Conservation (phyloP, 1,140 invertebrate species). For the Coenobita brevimanus region DNA sequence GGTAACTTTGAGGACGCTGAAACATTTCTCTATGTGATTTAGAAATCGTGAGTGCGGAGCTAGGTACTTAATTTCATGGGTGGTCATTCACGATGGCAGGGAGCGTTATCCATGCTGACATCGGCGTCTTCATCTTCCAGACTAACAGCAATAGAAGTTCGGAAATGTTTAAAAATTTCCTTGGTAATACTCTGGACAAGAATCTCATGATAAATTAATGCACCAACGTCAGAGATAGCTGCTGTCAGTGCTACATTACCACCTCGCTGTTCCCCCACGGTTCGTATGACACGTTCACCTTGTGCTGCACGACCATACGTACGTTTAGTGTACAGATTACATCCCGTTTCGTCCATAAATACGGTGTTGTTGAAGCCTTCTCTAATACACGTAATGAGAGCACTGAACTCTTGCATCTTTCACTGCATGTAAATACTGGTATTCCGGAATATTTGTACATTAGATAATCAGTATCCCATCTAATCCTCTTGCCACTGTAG, state of each 20-base stretch:
- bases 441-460: too few relatives aligned
- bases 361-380: slow-evolving; percentile 3
- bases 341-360: slow-evolving; percentile 9
- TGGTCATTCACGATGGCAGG: not conserved
- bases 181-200: not conserved
- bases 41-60: not conserved
- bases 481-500: too few relatives aligned
- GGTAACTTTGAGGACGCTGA: slow-evolving; percentile 15
- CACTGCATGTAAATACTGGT: too few relatives aligned
- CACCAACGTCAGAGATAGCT: not conserved
- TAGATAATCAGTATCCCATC: too few relatives aligned
- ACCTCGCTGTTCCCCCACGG: too few relatives aligned
- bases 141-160: not conserved
- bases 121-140: not conserved
- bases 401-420: slow-evolving; percentile 10
- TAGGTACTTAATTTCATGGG: slow-evolving; percentile 10
- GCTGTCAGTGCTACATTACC: not conserved
- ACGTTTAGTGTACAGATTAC: slow-evolving; percentile 19
- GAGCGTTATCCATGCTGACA: too few relatives aligned
- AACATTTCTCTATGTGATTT: not conserved
- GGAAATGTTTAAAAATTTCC: not conserved
- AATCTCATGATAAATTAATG: not conserved
- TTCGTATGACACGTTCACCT: slow-evolving; percentile 15
- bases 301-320: too few relatives aligned
- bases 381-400: slow-evolving; percentile 14